phyloP scores from a whole-genome alignment of 2,113 vertebrate species.

The Gallinago media region DNA sequence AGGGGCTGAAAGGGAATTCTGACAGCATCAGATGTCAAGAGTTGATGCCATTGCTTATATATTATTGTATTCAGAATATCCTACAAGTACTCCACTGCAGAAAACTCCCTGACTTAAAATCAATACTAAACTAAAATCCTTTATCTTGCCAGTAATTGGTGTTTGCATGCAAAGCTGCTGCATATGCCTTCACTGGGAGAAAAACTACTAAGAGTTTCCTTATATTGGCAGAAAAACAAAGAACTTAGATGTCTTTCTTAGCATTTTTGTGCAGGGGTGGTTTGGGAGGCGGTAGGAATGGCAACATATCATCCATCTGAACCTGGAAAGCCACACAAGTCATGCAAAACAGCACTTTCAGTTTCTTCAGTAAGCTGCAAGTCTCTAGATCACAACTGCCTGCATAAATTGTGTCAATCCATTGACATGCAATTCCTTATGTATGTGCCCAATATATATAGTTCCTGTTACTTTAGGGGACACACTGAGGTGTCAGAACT shows the following conservation, averaged over 20 bases:
- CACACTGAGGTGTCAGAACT: neutral
- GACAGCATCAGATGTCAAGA: neutral
- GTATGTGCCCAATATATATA: neutral
- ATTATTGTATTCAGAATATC: conserved; percentile 39
- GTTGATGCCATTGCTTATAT: neutral
- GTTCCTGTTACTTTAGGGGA: neutral
- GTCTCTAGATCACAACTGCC: neutral
- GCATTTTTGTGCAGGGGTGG: neutral
- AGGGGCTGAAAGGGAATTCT: conserved; percentile 15
- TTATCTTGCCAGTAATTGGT: conserved; percentile 56
- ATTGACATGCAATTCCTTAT: neutral
- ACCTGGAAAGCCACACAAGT: neutral
- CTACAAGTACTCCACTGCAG: conserved; percentile 1
- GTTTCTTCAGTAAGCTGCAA: neutral
- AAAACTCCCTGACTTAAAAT: conserved; percentile 72
- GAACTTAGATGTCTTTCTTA: neutral
- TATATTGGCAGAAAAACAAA: conserved; percentile 43
- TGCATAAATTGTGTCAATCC: neutral
- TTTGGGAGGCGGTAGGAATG: neutral
- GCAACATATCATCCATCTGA: neutral
- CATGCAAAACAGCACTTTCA: neutral
- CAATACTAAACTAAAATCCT: conserved; percentile 38
- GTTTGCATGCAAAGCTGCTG: conserved; percentile 58
- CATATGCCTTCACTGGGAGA: conserved; percentile 20
- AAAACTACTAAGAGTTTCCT: conserved; percentile 54